Base-by-base conservation (phyloP, 2,888 invertebrate genomes). In the Hesperia comma region DNA sequence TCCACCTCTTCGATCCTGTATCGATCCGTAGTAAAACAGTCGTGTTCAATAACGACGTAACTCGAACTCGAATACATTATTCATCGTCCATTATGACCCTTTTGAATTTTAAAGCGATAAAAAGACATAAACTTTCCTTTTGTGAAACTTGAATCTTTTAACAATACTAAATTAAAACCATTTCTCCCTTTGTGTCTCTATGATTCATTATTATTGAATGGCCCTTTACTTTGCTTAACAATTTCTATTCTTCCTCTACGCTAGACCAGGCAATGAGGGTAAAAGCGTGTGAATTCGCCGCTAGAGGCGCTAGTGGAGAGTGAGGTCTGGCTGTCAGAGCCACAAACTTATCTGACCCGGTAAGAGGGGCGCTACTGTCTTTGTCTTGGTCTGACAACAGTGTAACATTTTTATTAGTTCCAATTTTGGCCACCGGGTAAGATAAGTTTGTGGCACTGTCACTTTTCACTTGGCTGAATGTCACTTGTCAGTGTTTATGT, bases 211-310 rank as follows among this genome's bases (percentile, higher is more conserved):
- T 32, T 53, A 32, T 53, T 53, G 26, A 32, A 53, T 26, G 19
- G 19, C n/a, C 26, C 17, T n/a, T 2, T n/a, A 26, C 53, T 26
- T 53, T 53, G 53, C 26, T 53, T 53, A 32, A 14, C 21, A 32
- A 49, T 19, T 8, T 19, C 49, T 49, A 49, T 49, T 49, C 49
- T 49, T 49, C 49, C 49, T 49, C 40, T 63, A 57, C 57, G 57
- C 57, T 57, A 21, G 63, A 40, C 56, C 10, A 55, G 49, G 49
- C 63, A 56, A 40, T n/a, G n/a, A n/a, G n/a, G n/a, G n/a, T n/a
- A n/a, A n/a, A n/a, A n/a, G n/a, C n/a, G n/a, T n/a, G n/a, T n/a
- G n/a, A n/a, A n/a, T n/a, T n/a, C n/a, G n/a, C n/a, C n/a, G n/a
- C n/a, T n/a, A n/a, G n/a, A n/a, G n/a, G n/a, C n/a, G n/a, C n/a